Evolutionary conservation across 1,140 invertebrate genomes (phyloP), one percentile per base, ranked within the genome.

Genomic region (Drosophila oshimai): DNA sequence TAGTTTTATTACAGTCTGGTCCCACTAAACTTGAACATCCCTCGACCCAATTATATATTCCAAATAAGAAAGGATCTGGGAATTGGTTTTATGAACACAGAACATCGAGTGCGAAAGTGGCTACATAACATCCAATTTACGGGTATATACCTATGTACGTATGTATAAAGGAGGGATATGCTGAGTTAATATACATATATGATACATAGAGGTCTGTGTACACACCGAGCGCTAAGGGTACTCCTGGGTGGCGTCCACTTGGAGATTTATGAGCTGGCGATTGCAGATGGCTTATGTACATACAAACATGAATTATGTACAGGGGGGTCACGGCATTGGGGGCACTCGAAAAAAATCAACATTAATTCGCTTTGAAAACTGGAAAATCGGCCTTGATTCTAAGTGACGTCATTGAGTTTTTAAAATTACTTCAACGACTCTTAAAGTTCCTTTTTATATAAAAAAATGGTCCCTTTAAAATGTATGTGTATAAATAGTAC

Each of bases 31-130:
- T 22, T 2, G 2, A 20, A 20, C 6, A 22, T 10, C 28, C 28
- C 6, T n/a, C 2, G 4, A 26, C 26, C 24, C 17, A 10, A 10
- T 3, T 7, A 12, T 20, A 10, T 20, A 34, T 15, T 22, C 5
- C 10, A 6, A 17, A 33, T n/a, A 33, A 46, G 7, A 9, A 18
- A 26, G 5, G 6, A 29, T 46, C 44, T 18, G 26, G 15, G 15
- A 46, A 46, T 17, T 18, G 26, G 10, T n/a, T 24, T 9, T n/a
- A 20, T 20, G 17, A 28, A 58, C 31, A 58, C 31, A 37, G 22
- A 51, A 60, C 55, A 60, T 60, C 33, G 6, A 58, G 55, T 60
- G 55, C 24, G 17, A 37, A 6, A 37, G 51, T 60, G 55, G 17
- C 33, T 22, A 58, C 17, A 22, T 22, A 39, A 60, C 55, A 60